Conservation (phyloP, 2,888 invertebrate genomes). For the Drosophila mercatorum region DNA sequence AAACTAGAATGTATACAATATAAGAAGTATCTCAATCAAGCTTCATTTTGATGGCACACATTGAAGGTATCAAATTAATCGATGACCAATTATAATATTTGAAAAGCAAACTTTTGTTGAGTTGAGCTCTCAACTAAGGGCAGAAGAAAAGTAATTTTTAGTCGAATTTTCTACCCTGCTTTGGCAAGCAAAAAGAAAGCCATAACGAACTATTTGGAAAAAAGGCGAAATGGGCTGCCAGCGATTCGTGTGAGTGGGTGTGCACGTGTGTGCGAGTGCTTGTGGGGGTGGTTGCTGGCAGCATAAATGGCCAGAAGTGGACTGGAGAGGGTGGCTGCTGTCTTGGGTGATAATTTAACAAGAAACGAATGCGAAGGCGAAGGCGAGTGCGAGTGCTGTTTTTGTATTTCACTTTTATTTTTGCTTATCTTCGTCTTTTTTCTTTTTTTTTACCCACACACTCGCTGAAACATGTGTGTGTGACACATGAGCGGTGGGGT, state of each 20-base stretch:
- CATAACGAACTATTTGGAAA: conserved; percentile 21
- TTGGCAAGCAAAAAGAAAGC: not conserved
- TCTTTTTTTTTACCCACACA: conserved; percentile 41
- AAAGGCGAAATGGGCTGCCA: conserved; percentile 48
- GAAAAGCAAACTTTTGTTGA: not conserved
- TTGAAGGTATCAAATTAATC: not conserved
- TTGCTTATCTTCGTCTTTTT: conserved; percentile 45
- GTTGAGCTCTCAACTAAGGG: not conserved
- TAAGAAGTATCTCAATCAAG: not conserved
- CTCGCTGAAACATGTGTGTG: conserved; percentile 18
- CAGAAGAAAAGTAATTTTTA: conserved; percentile 27
- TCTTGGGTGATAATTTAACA: conserved; percentile 76
- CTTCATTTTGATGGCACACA: not conserved
- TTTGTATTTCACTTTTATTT: conserved; percentile 70
- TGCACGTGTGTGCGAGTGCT: conserved; percentile 9
- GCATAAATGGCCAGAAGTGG: conserved; percentile 60
- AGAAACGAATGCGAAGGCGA: conserved; percentile 69
- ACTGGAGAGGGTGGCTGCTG: conserved; percentile 46
- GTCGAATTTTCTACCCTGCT: conserved; percentile 10
- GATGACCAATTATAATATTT: not conserved
- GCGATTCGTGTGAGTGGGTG: conserved; percentile 25
- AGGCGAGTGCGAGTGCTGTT: conserved; percentile 61
- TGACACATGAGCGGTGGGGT: conserved; percentile 47
- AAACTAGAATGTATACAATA: not conserved
- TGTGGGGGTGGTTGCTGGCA: conserved; percentile 34